Conservation (phyloP, 2,797 vertebrate species). For the Esox masquinongy region DNA sequence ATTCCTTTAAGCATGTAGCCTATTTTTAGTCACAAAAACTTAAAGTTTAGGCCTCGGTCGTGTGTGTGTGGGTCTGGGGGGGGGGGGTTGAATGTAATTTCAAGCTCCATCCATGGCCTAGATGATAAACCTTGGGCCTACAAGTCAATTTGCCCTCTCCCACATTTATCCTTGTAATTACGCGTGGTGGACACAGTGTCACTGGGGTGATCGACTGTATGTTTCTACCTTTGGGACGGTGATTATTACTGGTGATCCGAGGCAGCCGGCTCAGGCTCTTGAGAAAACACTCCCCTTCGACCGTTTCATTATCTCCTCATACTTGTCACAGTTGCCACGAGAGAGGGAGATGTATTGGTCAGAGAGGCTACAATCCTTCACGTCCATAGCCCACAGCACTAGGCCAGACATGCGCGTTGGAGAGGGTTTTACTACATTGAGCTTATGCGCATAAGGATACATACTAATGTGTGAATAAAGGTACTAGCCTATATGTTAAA, state of each 20-base stretch:
- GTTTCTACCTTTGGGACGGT: constrained; percentile 51
- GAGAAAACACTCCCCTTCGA: constrained; percentile 45
- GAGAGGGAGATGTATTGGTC: constrained; percentile 9
- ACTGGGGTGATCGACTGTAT: constrained; percentile 48
- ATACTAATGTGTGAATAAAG: background rate
- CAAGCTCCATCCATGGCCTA: background rate
- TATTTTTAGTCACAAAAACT: background rate
- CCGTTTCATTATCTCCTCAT: constrained; percentile 51
- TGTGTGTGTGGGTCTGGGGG: background rate
- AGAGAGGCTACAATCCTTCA: constrained; percentile 7
- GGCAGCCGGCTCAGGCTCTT: constrained; percentile 47
- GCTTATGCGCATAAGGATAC: background rate
- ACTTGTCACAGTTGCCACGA: constrained; percentile 31
- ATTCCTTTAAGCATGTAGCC: background rate
- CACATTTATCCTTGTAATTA: constrained; percentile 67
- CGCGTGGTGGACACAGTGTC: constrained; percentile 60
- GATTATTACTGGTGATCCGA: constrained; percentile 56
- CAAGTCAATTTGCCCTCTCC: constrained; percentile 59
- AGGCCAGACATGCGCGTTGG: background rate
- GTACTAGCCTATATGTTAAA: background rate
- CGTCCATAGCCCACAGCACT: background rate
- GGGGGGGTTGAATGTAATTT: background rate
- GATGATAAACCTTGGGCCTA: constrained; percentile 42
- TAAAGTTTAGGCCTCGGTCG: background rate
- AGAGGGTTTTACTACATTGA: background rate